These are phyloP conservation scores for Drosophila takahashii DNA, from an alignment of 1,140 invertebrate species.

Conservation along the genomic window DNA sequence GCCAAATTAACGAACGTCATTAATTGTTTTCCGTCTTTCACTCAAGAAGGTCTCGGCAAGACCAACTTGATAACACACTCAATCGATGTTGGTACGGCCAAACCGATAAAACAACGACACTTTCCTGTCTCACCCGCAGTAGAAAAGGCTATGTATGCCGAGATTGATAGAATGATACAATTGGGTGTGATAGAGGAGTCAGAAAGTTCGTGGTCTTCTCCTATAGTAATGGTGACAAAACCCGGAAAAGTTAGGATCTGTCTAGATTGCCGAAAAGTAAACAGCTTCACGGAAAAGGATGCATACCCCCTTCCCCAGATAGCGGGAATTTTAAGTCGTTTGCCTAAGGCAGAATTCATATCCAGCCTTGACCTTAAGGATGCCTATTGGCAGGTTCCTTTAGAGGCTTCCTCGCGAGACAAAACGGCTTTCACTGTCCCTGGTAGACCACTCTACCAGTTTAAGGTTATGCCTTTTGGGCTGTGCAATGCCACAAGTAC, in stretches of 20 bases:
- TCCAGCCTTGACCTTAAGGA: neutral
- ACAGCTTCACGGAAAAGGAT: constrained; percentile 4
- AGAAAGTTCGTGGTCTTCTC: neutral
- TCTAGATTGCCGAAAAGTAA: constrained; percentile 1
- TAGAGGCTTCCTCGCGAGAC: neutral
- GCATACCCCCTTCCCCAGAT: constrained; percentile 1
- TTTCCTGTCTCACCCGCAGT: neutral
- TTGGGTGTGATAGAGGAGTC: constrained; percentile 2
- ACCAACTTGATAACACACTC: neutral
- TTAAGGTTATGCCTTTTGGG: constrained; percentile 1
- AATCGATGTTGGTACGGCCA: neutral
- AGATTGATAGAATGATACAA: neutral
- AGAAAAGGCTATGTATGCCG: neutral
- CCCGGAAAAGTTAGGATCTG: neutral
- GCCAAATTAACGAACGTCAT: neutral
- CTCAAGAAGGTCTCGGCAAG: constrained; percentile 1
- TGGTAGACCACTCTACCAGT: neutral
- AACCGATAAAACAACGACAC: too few relatives aligned
- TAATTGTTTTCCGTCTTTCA: constrained; percentile 1
- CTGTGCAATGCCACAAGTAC: neutral
- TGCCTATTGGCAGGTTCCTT: neutral
- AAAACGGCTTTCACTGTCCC: neutral
- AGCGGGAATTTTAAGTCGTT: neutral
- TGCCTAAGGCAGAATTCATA: neutral
- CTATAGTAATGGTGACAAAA: neutral